These are phyloP conservation scores for Eupelmus urozonus DNA, from an alignment of 2,888 invertebrate genomes.

Conservation along the genomic window DNA sequence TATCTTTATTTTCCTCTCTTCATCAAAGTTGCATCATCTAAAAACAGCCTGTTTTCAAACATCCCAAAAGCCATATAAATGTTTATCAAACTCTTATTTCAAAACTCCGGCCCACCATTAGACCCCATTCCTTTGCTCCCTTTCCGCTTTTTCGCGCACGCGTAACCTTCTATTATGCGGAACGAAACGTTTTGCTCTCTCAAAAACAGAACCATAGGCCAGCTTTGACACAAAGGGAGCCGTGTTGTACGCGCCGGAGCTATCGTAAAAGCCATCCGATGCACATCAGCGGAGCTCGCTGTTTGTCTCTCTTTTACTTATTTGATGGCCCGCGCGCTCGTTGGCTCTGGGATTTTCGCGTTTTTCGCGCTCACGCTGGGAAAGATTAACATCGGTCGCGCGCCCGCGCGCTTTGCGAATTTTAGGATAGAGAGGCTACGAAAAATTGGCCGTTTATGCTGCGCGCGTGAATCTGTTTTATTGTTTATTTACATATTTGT, in stretches of 20 bases:
- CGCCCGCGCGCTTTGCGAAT: too few relatives aligned
- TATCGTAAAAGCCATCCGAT: constrained; percentile 36
- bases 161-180: constrained; percentile 2
- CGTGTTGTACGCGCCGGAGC: background rate
- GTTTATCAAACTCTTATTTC: too few relatives aligned
- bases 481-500: constrained; percentile 23
- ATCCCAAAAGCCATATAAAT: too few relatives aligned
- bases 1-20: too few relatives aligned
- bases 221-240: background rate
- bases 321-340: background rate
- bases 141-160: background rate
- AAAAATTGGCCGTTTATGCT: too few relatives aligned
- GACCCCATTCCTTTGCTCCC: too few relatives aligned
- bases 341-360: constrained; percentile 21
- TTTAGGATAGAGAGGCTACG: background rate
- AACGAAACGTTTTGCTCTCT: background rate
- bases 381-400: constrained; percentile 45
- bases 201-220: too few relatives aligned
- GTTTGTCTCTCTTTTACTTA: constrained; percentile 2
- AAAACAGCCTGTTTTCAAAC: too few relatives aligned
- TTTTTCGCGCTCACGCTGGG: background rate
- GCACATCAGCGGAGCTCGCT: background rate
- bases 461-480: constrained; percentile 7
- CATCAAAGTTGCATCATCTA: too few relatives aligned
- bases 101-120: too few relatives aligned